Conservation (phyloP, 2,797 vertebrate species). For the Dipus sagitta region DNA sequence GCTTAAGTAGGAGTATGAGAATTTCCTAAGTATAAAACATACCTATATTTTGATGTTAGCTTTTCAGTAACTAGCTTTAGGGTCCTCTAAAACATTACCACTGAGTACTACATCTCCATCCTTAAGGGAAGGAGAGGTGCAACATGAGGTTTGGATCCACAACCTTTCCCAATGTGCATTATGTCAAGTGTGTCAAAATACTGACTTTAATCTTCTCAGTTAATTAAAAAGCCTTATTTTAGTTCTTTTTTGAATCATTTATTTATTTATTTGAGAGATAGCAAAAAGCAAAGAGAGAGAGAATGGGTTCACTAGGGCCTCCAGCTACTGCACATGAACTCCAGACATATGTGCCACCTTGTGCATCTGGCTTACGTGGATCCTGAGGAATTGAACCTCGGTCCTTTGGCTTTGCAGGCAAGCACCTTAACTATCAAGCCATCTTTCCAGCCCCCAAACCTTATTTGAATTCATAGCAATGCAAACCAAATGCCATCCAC, state of each 20-base stretch:
- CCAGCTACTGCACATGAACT: too few species aligned
- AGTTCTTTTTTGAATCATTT: too few species aligned
- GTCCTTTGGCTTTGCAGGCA: too few species aligned
- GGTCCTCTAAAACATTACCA: background rate
- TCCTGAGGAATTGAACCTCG: too few species aligned
- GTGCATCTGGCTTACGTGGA: too few species aligned
- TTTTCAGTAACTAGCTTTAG: conserved; percentile 7
- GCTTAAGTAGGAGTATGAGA: background rate
- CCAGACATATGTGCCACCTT: too few species aligned
- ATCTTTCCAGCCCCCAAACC: too few species aligned
- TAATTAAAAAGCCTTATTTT: background rate
- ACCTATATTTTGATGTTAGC: background rate
- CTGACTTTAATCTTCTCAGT: background rate
- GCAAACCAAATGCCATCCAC: background rate
- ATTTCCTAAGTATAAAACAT: background rate
- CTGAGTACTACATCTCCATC: background rate
- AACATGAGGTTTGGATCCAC: background rate
- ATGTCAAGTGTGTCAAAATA: background rate
- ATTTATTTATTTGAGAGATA: too few species aligned
- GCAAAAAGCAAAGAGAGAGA: too few species aligned
- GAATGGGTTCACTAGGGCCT: too few species aligned
- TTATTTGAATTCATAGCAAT: background rate
- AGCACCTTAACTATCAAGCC: too few species aligned
- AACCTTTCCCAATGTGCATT: background rate
- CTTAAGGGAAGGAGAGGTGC: background rate